A percentile compares a stretch with the other conserved stretches of the same genome.
Evolutionary conservation across 1,140 invertebrate species (phyloP).

Genomic region (Drosophila teissieri): DNA sequence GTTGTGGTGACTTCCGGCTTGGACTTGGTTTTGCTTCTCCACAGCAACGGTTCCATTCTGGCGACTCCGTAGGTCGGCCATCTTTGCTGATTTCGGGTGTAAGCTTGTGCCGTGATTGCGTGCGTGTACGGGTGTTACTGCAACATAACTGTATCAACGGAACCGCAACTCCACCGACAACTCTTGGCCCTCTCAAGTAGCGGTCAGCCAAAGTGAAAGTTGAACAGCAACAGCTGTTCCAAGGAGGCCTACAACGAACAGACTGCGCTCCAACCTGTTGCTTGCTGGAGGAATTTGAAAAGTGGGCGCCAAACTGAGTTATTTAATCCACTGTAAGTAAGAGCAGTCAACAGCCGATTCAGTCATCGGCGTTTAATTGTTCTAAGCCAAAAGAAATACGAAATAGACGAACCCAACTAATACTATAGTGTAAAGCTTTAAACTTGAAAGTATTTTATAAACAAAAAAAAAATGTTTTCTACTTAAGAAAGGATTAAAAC

Average conservation of each 20-base stretch:
- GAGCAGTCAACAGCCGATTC: too few relatives aligned
- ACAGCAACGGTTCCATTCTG: conserved; percentile 12
- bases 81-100: conserved; percentile 8
- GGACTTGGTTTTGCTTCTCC: neutral
- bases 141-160: conserved; percentile 50
- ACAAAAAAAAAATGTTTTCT: too few relatives aligned
- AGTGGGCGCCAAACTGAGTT: neutral
- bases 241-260: conserved; percentile 9
- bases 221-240: conserved; percentile 41
- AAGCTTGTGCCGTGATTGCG: conserved; percentile 48
- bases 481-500: too few relatives aligned
- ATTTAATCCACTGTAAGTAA: too few relatives aligned
- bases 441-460: too few relatives aligned
- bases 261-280: conserved; percentile 3
- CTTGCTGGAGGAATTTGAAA: neutral
- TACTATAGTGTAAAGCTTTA: too few relatives aligned
- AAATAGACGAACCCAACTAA: too few relatives aligned
- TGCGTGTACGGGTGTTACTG: conserved; percentile 61
- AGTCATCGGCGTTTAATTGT: too few relatives aligned
- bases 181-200: conserved; percentile 52
- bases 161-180: conserved; percentile 18
- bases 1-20: conserved; percentile 21
- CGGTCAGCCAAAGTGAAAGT: conserved; percentile 68
- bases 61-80: conserved; percentile 57
- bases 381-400: too few relatives aligned